These are phyloP conservation scores for Littorina saxatilis DNA, from an alignment of 1,140 invertebrate species.

Conservation along the genomic window DNA sequence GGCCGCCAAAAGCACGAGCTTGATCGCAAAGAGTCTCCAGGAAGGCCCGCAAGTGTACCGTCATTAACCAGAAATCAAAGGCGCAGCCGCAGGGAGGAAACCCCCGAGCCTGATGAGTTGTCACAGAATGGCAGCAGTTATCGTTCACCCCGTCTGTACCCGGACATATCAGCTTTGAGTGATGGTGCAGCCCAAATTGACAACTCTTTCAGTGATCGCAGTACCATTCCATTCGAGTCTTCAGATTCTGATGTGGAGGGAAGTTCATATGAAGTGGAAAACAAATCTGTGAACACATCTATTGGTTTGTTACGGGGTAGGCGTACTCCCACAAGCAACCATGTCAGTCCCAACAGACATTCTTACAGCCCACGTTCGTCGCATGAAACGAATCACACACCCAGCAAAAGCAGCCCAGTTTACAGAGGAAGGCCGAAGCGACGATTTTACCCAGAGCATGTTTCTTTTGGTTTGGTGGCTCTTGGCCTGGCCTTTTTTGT, in stretches of 20 bases:
- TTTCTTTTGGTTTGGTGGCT: conserved; percentile 55
- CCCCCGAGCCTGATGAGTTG: neutral
- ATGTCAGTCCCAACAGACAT: conserved; percentile 29
- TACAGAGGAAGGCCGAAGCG: conserved; percentile 20
- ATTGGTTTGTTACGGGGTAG: conserved; percentile 39
- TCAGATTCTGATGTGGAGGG: conserved; percentile 66
- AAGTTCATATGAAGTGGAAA: conserved; percentile 64
- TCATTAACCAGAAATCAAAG: neutral
- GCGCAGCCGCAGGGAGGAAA: conserved; percentile 24
- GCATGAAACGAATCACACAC: conserved; percentile 16
- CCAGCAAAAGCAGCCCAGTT: conserved; percentile 27
- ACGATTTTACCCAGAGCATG: conserved; percentile 40
- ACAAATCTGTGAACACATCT: conserved; percentile 66
- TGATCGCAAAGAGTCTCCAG: neutral
- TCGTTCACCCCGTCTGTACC: conserved; percentile 41
- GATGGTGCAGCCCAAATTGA: conserved; percentile 15
- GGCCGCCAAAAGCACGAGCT: neutral
- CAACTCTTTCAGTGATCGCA: conserved; percentile 1
- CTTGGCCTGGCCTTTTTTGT: conserved; percentile 57
- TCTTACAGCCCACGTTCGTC: conserved; percentile 16
- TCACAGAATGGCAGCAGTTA: conserved; percentile 24
- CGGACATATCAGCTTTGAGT: conserved; percentile 34
- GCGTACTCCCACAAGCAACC: conserved; percentile 26
- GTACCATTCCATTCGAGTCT: conserved; percentile 59
- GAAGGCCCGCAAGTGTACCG: neutral